These are phyloP conservation scores for Epinephelus malabaricus DNA, from an alignment of 2,797 vertebrate genomes.

Conservation along the genomic window DNA sequence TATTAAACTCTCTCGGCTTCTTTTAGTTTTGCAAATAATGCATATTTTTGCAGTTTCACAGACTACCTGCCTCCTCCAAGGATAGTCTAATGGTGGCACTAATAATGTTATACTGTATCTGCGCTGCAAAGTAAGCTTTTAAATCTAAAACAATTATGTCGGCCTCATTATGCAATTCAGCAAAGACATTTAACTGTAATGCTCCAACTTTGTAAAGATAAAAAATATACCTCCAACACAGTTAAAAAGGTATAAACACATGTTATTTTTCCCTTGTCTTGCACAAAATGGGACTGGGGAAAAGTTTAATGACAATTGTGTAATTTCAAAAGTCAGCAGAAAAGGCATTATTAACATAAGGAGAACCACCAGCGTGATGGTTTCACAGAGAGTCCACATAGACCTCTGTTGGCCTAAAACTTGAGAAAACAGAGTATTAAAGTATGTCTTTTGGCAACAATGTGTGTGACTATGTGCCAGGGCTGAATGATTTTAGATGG, in stretches of 20 bases:
- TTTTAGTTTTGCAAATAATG: constrained; percentile 69
- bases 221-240: constrained; percentile 50
- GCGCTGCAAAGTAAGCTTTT: constrained; percentile 71
- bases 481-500: background rate
- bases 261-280: constrained; percentile 64
- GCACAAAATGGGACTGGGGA: constrained; percentile 55
- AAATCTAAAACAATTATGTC: constrained; percentile 74
- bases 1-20: constrained; percentile 41
- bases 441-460: constrained; percentile 16
- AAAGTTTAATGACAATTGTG: constrained; percentile 66
- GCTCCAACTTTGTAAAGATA: constrained; percentile 60
- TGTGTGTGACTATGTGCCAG: background rate
- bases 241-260: constrained; percentile 67
- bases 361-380: constrained; percentile 15
- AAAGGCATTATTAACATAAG: constrained; percentile 51
- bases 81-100: constrained; percentile 68
- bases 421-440: background rate
- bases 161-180: constrained; percentile 78
- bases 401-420: constrained; percentile 11
- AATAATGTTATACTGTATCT: constrained; percentile 70
- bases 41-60: constrained; percentile 60
- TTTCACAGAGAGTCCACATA: constrained; percentile 19
- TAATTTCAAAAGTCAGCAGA: constrained; percentile 68
- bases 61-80: constrained; percentile 58
- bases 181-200: constrained; percentile 65